A percentile compares a stretch with the other conserved stretches of the same genome.
Evolutionary conservation across 2,113 vertebrate species (phyloP).

Genomic region (Pavo muticus): DNA sequence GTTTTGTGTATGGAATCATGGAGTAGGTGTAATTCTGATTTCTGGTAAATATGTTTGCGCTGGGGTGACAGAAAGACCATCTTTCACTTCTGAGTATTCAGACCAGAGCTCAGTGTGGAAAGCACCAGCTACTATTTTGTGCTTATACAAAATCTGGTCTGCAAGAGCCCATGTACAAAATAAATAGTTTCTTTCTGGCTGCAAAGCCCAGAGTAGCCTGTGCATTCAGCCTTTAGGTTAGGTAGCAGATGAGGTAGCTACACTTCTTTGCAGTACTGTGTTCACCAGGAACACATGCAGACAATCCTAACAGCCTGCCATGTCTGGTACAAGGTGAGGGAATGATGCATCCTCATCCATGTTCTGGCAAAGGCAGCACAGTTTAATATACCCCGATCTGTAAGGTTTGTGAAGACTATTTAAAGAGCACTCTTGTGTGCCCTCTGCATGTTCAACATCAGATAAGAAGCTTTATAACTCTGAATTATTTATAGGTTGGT

Average conservation of each 20-base stretch:
- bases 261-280: background rate
- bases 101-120: background rate
- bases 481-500: constrained; percentile 72
- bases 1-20: background rate
- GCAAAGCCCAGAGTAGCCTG: background rate
- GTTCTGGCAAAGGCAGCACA: background rate
- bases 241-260: background rate
- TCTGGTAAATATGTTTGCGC: background rate
- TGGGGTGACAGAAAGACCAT: background rate
- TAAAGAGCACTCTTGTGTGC: constrained; percentile 39
- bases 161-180: background rate
- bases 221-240: background rate
- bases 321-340: rapidly evolving
- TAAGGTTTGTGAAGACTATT: constrained; percentile 37
- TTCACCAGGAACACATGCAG: background rate
- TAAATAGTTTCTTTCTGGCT: background rate
- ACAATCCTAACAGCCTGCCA: background rate
- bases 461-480: constrained; percentile 56
- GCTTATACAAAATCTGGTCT: background rate
- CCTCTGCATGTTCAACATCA: constrained; percentile 43
- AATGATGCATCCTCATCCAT: rapidly evolving
- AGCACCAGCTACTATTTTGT: background rate
- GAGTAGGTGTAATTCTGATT: background rate
- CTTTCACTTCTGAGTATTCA: background rate
- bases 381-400: background rate